These are phyloP conservation scores for Lithobates sylvaticus DNA, from an alignment of 2,797 vertebrate species.

Conservation along the genomic window DNA sequence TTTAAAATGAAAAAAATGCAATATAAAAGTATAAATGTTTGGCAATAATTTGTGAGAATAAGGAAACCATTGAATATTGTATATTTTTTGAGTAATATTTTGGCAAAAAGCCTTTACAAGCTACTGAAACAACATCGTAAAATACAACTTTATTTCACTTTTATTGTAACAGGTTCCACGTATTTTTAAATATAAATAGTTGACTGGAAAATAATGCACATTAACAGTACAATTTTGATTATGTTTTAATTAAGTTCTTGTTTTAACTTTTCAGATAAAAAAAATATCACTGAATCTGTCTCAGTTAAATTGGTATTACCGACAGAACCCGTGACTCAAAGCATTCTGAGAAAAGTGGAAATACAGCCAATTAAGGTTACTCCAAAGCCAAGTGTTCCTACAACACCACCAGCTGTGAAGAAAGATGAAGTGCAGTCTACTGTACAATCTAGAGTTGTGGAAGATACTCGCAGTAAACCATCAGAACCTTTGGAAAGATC, in stretches of 20 bases:
- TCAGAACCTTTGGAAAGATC: conserved; percentile 3
- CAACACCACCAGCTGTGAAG: conserved; percentile 67
- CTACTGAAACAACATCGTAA: conserved; percentile 54
- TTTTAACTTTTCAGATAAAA: conserved; percentile 75
- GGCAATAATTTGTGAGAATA: conserved; percentile 44
- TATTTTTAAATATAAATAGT: conserved; percentile 49
- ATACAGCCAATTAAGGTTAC: conserved; percentile 63
- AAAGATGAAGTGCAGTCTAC: conserved; percentile 58
- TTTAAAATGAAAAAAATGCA: conserved; percentile 56
- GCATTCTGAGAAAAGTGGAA: conserved; percentile 66
- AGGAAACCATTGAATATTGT: conserved; percentile 53
- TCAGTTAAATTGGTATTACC: conserved; percentile 72
- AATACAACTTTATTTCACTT: conserved; percentile 41
- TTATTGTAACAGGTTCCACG: conserved; percentile 36
- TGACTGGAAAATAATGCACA: conserved; percentile 57
- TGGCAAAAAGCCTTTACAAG: conserved; percentile 45
- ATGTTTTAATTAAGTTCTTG: conserved; percentile 59
- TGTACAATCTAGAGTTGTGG: conserved; percentile 59
- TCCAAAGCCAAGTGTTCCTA: conserved; percentile 60
- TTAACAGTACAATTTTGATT: conserved; percentile 31
- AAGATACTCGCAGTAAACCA: conserved; percentile 62
- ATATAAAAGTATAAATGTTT: conserved; percentile 56
- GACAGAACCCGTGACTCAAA: conserved; percentile 69
- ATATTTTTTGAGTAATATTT: conserved; percentile 52
- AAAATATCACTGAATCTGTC: conserved; percentile 74